A percentile compares a stretch with the other conserved stretches of the same genome.
Evolutionary conservation across 2,113 vertebrate species (phyloP).

Genomic region (Prionailurus bengalensis): DNA sequence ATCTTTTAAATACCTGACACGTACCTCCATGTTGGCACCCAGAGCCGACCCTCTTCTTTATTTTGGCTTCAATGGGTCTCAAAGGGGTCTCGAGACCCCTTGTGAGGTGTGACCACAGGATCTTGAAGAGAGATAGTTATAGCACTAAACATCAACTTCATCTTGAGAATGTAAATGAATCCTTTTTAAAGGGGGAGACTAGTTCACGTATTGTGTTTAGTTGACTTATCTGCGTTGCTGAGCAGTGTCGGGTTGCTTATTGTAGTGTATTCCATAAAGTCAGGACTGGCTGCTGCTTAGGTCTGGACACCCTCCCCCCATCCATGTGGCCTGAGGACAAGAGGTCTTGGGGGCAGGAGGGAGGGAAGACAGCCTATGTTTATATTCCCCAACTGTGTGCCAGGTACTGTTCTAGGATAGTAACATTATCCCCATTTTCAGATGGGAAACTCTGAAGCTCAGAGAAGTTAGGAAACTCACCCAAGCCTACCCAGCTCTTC

Average conservation of each 20-base stretch:
- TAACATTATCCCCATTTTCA: background rate
- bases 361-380: background rate
- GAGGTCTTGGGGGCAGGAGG: background rate
- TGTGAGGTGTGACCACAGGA: background rate
- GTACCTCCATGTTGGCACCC: background rate
- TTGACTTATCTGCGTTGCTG: background rate
- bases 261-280: background rate
- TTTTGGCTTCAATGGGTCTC: background rate
- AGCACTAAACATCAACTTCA: background rate
- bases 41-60: background rate
- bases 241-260: background rate
- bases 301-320: background rate
- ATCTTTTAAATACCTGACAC: background rate
- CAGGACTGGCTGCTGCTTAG: background rate
- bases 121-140: background rate
- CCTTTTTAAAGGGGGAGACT: background rate
- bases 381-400: background rate
- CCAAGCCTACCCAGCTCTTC: background rate
- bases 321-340: background rate
- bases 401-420: background rate
- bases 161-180: background rate
- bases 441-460: background rate
- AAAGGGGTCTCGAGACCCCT: too few relatives aligned
- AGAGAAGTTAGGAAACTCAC: background rate
- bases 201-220: background rate